phyloP scores from a whole-genome alignment of 2,797 vertebrate species.

The Gymnoscopelus braueri region DNA sequence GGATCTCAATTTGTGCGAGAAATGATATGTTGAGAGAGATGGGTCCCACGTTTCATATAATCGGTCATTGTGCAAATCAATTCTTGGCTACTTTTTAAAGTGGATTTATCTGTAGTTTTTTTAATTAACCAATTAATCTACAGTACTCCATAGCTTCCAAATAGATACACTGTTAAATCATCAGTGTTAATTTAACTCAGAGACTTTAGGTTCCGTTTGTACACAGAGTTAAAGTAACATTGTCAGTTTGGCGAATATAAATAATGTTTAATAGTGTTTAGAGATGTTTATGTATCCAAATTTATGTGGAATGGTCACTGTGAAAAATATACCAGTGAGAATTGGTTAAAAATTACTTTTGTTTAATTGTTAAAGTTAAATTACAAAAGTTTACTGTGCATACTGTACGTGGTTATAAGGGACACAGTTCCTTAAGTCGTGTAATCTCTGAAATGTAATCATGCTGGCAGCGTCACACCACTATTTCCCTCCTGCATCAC shows the following conservation, averaged over 20 bases:
- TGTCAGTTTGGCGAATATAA: too few species aligned
- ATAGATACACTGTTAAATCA: too few species aligned
- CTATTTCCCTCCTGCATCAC: constrained; percentile 4
- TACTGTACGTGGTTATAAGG: constrained; percentile 2
- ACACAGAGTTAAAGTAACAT: too few species aligned
- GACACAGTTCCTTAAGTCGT: constrained; percentile 19
- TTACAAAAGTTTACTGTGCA: too few species aligned
- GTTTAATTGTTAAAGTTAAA: too few species aligned
- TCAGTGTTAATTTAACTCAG: too few species aligned
- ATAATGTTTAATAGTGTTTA: too few species aligned
- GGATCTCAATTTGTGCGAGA: constrained; percentile 7
- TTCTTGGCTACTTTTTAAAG: background rate
- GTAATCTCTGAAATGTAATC: constrained; percentile 13
- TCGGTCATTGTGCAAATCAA: constrained; percentile 14
- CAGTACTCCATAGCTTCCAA: background rate
- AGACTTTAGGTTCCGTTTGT: too few species aligned
- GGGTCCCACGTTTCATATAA: constrained; percentile 18
- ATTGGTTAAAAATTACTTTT: too few species aligned
- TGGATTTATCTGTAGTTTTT: background rate
- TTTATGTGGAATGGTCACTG: too few species aligned
- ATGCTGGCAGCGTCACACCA: background rate
- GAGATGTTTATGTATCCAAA: too few species aligned
- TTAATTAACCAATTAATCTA: background rate
- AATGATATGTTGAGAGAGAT: constrained; percentile 16
- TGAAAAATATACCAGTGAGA: too few species aligned